phyloP scores from a whole-genome alignment of 2,888 invertebrate species.

The Sarcophaga caerulescens region DNA sequence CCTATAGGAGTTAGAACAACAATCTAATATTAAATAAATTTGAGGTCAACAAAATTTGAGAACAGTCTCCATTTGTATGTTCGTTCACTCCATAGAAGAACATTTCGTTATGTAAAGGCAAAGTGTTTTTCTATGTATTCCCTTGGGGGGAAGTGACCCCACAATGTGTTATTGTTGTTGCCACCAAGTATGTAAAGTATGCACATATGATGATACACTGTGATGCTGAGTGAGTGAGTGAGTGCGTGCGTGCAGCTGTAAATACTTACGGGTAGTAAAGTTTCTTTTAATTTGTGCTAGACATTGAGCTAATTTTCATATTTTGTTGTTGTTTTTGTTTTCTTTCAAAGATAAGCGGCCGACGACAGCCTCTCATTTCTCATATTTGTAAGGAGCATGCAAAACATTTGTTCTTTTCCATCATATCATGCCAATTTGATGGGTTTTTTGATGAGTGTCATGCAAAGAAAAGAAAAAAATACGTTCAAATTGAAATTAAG shows the following conservation, averaged over 20 bases:
- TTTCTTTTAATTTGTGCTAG: constrained; percentile 38
- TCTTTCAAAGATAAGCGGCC: background rate
- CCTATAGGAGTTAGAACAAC: too few relatives aligned
- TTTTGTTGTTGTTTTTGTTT: background rate
- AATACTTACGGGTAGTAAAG: background rate
- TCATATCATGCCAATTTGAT: too few relatives aligned
- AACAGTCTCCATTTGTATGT: background rate
- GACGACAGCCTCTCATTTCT: background rate
- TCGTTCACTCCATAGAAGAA: background rate
- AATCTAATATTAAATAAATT: background rate
- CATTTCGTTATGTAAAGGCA: constrained; percentile 45
- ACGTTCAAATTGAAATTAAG: too few relatives aligned
- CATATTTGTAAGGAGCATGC: constrained; percentile 28
- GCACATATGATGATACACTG: too few relatives aligned
- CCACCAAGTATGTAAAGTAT: background rate
- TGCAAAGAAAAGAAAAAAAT: too few relatives aligned
- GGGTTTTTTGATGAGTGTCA: too few relatives aligned
- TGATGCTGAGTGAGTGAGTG: background rate
- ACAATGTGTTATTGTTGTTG: constrained; percentile 20
- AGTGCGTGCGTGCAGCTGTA: background rate
- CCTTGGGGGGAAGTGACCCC: constrained; percentile 35
- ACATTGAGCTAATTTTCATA: constrained; percentile 43
- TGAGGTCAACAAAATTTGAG: too few relatives aligned
- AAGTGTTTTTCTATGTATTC: constrained; percentile 69
- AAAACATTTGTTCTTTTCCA: background rate